These are phyloP conservation scores for Metalampra italica DNA, from an alignment of 2,888 invertebrate genomes.

Conservation along the genomic window DNA sequence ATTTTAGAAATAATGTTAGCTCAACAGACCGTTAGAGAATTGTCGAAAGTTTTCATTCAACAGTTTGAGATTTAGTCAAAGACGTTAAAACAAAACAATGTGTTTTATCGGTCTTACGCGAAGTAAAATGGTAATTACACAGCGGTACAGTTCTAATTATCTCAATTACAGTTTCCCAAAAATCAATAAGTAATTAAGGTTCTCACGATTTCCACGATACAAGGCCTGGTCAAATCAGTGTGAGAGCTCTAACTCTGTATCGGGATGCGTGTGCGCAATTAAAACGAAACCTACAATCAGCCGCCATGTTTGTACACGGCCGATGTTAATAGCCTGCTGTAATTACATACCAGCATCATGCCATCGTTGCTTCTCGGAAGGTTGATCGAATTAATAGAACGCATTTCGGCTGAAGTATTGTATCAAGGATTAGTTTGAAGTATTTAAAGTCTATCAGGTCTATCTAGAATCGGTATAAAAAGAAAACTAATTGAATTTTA, in stretches of 20 bases:
- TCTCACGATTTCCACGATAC: conserved; percentile 61
- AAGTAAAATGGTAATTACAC: conserved; percentile 3
- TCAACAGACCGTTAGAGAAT: too few relatives aligned
- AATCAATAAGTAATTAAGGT: conserved; percentile 65
- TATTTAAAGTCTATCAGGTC: background rate
- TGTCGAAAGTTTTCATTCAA: too few relatives aligned
- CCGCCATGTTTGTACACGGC: conserved; percentile 78
- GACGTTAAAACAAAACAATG: too few relatives aligned
- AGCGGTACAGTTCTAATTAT: conserved; percentile 10
- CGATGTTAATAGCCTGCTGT: conserved; percentile 76
- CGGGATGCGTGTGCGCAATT: conserved; percentile 77
- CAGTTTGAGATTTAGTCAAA: too few relatives aligned
- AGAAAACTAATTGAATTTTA: background rate
- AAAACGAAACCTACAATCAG: conserved; percentile 77
- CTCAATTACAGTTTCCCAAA: conserved; percentile 27
- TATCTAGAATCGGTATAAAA: background rate
- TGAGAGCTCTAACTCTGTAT: conserved; percentile 62
- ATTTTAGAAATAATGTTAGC: too few relatives aligned
- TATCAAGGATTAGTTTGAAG: conserved; percentile 23
- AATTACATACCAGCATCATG: conserved; percentile 75
- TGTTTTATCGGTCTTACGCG: conserved; percentile 1
- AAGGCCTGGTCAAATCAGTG: conserved; percentile 48
- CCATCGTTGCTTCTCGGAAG: conserved; percentile 73
- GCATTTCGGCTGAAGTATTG: conserved; percentile 52
- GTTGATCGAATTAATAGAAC: conserved; percentile 74